Base-by-base conservation (phyloP, 2,113 vertebrate genomes). In the Nansenia antarctica region DNA sequence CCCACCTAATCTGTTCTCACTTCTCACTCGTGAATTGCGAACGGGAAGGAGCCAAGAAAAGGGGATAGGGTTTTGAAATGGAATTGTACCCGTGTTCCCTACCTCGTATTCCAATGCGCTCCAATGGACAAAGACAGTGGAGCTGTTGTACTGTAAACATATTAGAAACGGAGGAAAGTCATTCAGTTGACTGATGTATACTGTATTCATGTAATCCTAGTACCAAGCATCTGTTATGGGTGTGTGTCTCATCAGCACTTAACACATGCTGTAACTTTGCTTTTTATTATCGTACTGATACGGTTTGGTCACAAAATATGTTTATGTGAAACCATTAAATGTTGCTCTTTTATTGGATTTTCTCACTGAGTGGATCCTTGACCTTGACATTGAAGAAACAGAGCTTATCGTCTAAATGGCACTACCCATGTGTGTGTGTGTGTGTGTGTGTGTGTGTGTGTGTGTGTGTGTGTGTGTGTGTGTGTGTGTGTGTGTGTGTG, bases 391-490 rank as follows among this genome's bases (percentile, higher is more conserved):
- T 35, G 34, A 3, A 5, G 11, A 35, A 11, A 11, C 34, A 35
- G 34, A 2, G 15, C 9, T 39, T 12, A 39, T 14, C 37, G 9
- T 39, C 15, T 39, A 39, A 12, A 4, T 34, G 12, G 15, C 22
- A n/a, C 15, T 42, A 42, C 12, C 2, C 5, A 61, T 42, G 39
- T 73, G 49, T 61, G 65, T 73, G 32, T 62, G 60, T 60, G 52
- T 63, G 60, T 67, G 62, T 63, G 1, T 70, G 67, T 42, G 39
- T 73, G 49, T 61, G 65, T 73, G 32, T 62, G 60, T 60, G 52
- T 63, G 60, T 67, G 62, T 63, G 1, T 70, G 47, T 55, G 22
- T 70, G 26, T 47, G 22, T 45, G 24, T 29, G n/a, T 27, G 3
- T 42, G 79, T 42, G 22, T 42, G 59, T 45, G 24, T 15, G 61